Evolutionary conservation across 2,888 invertebrate species (phyloP), one percentile per base, ranked within the genome.

Genomic region (Ecliptopera silaceata): DNA sequence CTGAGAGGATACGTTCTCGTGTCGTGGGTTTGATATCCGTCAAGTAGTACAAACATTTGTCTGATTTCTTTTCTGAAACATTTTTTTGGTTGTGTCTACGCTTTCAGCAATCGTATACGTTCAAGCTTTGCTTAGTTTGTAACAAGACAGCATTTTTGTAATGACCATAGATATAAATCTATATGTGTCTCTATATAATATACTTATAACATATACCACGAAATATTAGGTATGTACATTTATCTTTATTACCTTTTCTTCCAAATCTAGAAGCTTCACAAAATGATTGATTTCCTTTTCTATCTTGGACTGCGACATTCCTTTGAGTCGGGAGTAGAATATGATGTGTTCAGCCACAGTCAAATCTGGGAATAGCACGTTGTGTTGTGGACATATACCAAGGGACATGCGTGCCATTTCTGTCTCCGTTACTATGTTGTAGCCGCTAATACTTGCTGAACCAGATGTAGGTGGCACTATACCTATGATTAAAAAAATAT

Each of bases 311-410:
- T 83, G 80, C 1, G 82, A 74, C 3, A 95, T 82, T 1, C 95
- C 95, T 82, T 95, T 95, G 66, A 97, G 86, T 69, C 94, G 93
- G 56, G 95, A 94, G 76, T 96, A 97, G 87, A 97, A 97, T 59
- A 94, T 92, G 41, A 97, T 93, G 80, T 98, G 97, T 80, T 97
- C 97, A 12, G 93, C 92, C 1, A 97, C 97, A 0, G 96, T 97
- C 51, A 97, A 88, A 63, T 96, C 95, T 34, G 96, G 95, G 80
- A 97, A 97, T 17, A 97, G 90, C 2, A 97, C 94, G 85, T 97
- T 96, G 79, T 97, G 96, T 74, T 97, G 97, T 0, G 97, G 97
- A 85, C 96, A 97, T 13, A 96, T 92, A 1, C 97, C 97, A 26
- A 97, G 86, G 29, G 95, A 95, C 64, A 91, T 91, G 12, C 96